Percentiles rank a stretch among this genome's conserved stretches.
Conservation (phyloP, 2,113 vertebrate genomes). For the Ascaphus truei region DNA sequence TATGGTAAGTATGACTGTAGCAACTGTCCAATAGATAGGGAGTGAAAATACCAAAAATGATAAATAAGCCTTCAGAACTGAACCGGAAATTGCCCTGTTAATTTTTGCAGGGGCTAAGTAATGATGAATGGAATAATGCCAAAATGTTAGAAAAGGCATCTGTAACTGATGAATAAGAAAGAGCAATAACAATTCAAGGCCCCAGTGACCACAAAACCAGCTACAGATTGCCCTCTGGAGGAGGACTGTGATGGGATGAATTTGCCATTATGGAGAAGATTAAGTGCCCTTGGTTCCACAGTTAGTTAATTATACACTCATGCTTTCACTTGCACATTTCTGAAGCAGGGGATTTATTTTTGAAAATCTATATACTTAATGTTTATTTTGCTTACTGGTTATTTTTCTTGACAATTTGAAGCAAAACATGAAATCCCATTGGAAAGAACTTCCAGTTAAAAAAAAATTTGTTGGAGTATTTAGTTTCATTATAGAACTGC, state of each 20-base stretch:
- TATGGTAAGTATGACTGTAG: conserved; percentile 39
- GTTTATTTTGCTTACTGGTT: conserved; percentile 90
- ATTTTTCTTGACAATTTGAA: conserved; percentile 91
- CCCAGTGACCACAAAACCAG: conserved; percentile 74
- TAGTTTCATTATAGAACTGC: conserved; percentile 88
- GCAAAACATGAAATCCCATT: conserved; percentile 87
- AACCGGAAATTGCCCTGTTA: conserved; percentile 66
- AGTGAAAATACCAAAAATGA: conserved; percentile 57
- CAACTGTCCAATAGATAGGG: background rate
- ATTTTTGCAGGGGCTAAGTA: conserved; percentile 78
- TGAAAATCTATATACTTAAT: conserved; percentile 69
- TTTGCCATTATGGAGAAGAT: conserved; percentile 88
- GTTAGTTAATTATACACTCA: conserved; percentile 92
- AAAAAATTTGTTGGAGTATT: conserved; percentile 79
- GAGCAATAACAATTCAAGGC: conserved; percentile 79
- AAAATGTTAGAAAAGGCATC: conserved; percentile 68
- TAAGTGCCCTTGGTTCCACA: conserved; percentile 80
- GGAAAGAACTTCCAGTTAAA: conserved; percentile 82
- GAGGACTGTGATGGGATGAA: conserved; percentile 70
- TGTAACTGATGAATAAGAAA: conserved; percentile 79
- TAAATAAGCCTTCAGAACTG: conserved; percentile 64
- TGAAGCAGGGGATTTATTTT: conserved; percentile 72
- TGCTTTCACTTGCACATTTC: conserved; percentile 66
- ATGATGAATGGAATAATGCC: conserved; percentile 77
- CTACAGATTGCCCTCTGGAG: conserved; percentile 75